Conservation (phyloP, 2,113 vertebrate species). For the Chrysochloris asiatica region DNA sequence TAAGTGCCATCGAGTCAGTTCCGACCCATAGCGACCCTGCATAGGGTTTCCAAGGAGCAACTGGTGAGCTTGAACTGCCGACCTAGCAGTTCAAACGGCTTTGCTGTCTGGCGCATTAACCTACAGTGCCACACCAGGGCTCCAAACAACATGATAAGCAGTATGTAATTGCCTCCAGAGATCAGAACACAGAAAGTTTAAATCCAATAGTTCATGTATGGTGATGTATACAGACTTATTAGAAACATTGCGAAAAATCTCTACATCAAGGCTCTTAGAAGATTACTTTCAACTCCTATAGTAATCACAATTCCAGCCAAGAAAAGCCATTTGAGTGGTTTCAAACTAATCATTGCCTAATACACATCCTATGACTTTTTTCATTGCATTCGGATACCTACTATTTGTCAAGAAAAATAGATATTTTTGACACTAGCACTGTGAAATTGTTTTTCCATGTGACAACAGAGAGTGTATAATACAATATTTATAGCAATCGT, state of each 20-base stretch:
- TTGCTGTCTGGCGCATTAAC: too few species aligned
- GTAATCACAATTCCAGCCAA: background rate
- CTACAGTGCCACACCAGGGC: too few species aligned
- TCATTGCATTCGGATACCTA: too few species aligned
- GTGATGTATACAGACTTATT: background rate
- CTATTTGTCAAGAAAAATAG: background rate
- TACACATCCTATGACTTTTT: background rate
- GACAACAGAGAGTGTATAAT: background rate
- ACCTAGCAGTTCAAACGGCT: too few species aligned
- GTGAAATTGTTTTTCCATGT: background rate
- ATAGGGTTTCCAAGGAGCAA: too few species aligned
- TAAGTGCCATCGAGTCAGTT: too few species aligned
- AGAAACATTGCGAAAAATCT: background rate
- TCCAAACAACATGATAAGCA: too few species aligned
- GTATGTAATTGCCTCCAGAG: conserved; percentile 21
- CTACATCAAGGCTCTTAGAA: conserved; percentile 27
- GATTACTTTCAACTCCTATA: background rate
- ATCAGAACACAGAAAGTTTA: conserved; percentile 13
- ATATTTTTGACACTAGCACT: background rate
- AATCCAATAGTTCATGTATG: background rate
- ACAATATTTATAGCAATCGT: background rate
- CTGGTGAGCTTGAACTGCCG: too few species aligned
- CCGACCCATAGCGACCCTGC: too few species aligned
- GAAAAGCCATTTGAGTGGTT: background rate
- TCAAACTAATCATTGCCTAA: background rate